phyloP scores from a whole-genome alignment of 2,113 vertebrate species.

The Leiothrix lutea region DNA sequence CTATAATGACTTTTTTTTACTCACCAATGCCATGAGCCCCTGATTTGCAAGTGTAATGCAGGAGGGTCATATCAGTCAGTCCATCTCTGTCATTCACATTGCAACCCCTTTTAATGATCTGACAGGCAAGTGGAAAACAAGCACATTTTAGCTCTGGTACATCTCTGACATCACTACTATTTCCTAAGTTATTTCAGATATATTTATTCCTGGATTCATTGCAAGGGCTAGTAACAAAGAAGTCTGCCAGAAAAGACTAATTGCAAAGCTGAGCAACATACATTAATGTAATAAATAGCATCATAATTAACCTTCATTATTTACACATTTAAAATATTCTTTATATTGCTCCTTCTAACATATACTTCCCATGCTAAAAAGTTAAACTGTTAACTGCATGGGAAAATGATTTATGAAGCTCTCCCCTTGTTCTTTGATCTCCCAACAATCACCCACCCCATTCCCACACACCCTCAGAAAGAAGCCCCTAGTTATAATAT shows the following conservation, averaged over 20 bases:
- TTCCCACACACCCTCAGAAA: accelerated
- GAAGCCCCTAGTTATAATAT: not conserved
- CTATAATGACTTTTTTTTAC: conserved; percentile 8
- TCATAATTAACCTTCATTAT: not conserved
- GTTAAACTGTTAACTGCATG: not conserved
- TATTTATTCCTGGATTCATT: not conserved
- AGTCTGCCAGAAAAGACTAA: not conserved
- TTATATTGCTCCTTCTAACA: not conserved
- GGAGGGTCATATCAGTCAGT: conserved; percentile 94
- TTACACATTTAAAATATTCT: not conserved
- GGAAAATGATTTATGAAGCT: not conserved
- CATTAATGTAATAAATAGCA: not conserved
- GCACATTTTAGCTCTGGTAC: not conserved
- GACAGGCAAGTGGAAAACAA: not conserved
- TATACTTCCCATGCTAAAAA: not conserved
- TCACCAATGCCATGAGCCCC: conserved; percentile 95
- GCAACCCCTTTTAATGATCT: conserved; percentile 96
- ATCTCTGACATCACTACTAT: not conserved
- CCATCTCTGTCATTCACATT: conserved; percentile 95
- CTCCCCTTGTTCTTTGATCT: not conserved
- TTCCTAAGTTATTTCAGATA: not conserved
- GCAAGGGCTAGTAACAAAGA: not conserved
- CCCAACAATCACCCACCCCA: not conserved
- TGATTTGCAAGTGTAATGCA: conserved; percentile 97
- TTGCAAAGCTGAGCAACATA: not conserved